Evolutionary conservation across 1,140 invertebrate species (phyloP).

Genomic region (Diabrotica undecimpunctata): DNA sequence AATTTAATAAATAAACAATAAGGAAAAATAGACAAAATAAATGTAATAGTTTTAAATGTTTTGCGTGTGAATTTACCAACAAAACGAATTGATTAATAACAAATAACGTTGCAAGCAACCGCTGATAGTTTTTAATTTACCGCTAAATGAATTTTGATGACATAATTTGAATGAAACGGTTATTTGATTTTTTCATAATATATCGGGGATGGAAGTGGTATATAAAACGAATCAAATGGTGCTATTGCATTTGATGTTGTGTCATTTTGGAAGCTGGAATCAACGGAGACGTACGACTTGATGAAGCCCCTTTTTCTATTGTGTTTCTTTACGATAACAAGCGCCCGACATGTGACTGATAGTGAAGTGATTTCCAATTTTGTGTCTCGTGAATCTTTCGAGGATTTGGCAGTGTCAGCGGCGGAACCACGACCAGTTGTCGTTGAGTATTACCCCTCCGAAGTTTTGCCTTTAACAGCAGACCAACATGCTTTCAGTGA

Average conservation of each 20-base stretch:
- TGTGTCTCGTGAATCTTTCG: neutral
- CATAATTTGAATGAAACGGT: conserved; percentile 16
- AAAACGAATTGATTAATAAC: conserved; percentile 11
- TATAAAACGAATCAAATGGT: conserved; percentile 12
- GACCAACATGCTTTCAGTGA: conserved; percentile 12
- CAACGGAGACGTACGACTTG: neutral
- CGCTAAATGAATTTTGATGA: conserved; percentile 18
- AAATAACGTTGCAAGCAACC: conserved; percentile 9
- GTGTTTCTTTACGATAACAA: neutral
- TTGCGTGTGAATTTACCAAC: conserved; percentile 11
- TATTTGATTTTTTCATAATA: conserved; percentile 17
- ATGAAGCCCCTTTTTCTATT: neutral
- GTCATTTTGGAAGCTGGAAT: neutral
- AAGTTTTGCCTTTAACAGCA: conserved; percentile 24
- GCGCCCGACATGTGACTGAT: neutral
- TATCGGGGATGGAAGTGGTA: neutral
- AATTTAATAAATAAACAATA: conserved; percentile 17
- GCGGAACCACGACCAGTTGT: conserved; percentile 33
- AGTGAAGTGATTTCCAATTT: neutral
- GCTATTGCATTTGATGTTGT: neutral
- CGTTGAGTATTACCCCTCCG: conserved; percentile 26
- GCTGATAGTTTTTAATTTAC: conserved; percentile 16
- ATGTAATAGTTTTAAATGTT: conserved; percentile 5
- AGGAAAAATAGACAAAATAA: conserved; percentile 8
- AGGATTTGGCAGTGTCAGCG: conserved; percentile 28